Evolutionary conservation across 1,140 invertebrate genomes (phyloP).

Genomic region (Oncopodura yosiiana): DNA sequence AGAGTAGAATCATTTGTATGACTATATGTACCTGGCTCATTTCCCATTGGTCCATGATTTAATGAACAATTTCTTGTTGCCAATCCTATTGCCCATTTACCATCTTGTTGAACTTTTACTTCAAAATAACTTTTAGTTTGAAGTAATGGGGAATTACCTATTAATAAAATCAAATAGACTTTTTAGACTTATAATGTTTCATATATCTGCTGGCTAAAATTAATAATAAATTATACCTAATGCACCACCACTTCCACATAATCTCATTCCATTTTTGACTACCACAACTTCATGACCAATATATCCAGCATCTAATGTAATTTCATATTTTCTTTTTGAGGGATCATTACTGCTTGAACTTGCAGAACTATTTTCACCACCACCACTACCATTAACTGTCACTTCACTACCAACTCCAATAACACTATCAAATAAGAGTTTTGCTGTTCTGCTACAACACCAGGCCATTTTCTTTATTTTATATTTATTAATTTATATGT

Average conservation of each 20-base stretch:
- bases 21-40: too few species aligned
- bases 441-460: slow-evolving; percentile 27
- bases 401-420: slow-evolving; percentile 19
- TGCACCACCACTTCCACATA: slow-evolving; percentile 91
- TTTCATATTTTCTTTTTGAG: slow-evolving; percentile 2
- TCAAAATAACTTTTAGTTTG: slow-evolving; percentile 99
- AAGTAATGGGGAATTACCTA: slow-evolving; percentile 80
- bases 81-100: slow-evolving; percentile 86
- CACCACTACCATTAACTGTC: neutral
- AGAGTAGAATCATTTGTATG: too few species aligned
- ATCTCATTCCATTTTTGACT: slow-evolving; percentile 86
- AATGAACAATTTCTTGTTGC: slow-evolving; percentile 78
- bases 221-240: too few species aligned
- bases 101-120: slow-evolving; percentile 92
- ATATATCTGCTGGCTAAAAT: too few species aligned
- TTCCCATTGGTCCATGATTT: slow-evolving; percentile 69
- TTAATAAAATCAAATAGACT: too few species aligned
- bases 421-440: slow-evolving; percentile 27
- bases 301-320: slow-evolving; percentile 34
- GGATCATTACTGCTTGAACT: neutral
- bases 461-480: slow-evolving; percentile 16
- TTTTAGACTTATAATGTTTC: too few species aligned
- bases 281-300: slow-evolving; percentile 94
- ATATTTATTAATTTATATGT: neutral
- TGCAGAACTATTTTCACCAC: slow-evolving; percentile 1